Evolutionary conservation across 2,113 vertebrate species (phyloP).

Genomic region (Protobothrops mucrosquamatus): DNA sequence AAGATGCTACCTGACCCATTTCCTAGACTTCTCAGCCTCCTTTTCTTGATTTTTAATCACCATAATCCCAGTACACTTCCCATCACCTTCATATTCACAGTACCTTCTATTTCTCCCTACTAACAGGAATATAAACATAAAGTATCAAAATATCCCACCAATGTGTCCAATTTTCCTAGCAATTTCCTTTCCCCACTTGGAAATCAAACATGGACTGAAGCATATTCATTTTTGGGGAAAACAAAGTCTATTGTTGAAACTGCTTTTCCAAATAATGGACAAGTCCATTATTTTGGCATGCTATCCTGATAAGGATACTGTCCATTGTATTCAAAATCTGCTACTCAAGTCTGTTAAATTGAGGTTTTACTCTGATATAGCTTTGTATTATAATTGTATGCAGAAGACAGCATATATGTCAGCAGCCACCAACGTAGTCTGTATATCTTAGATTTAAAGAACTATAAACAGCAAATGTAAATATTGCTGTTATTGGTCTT

Average conservation of each 20-base stretch:
- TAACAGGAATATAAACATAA: not conserved
- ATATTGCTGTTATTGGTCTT: not conserved
- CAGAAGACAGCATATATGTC: not conserved
- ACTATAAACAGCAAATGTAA: not conserved
- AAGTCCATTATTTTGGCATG: not conserved
- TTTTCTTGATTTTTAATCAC: not conserved
- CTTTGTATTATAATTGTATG: not conserved
- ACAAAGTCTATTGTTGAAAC: not conserved
- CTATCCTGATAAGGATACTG: not conserved
- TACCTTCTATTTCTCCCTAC: not conserved
- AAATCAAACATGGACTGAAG: not conserved
- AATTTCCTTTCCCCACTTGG: not conserved
- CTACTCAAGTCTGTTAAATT: not conserved
- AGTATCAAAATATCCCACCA: not conserved
- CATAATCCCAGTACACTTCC: not conserved
- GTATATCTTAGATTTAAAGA: not conserved
- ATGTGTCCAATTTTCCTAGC: not conserved
- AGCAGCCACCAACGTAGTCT: no score
- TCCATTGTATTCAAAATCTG: not conserved
- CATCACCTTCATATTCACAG: not conserved
- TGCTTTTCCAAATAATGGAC: not conserved
- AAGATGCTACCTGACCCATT: not conserved
- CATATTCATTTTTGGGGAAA: not conserved
- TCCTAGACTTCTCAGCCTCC: not conserved
- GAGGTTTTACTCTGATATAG: not conserved